Conservation (phyloP, 2,888 invertebrate species). For the Acleris holmiana region DNA sequence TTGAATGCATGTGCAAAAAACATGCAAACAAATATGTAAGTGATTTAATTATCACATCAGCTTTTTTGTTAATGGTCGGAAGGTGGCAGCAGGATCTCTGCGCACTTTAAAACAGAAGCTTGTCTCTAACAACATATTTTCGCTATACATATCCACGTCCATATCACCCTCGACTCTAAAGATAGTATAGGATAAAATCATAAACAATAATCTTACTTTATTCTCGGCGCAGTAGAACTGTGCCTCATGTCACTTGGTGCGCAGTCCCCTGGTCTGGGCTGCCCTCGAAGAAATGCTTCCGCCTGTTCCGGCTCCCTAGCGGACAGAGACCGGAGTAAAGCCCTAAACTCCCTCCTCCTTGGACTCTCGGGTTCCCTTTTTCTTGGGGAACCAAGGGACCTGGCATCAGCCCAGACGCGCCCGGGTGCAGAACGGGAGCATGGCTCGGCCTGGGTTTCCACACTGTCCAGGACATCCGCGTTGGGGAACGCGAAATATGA, state of each 20-base stretch:
- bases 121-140: no score
- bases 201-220: slow-evolving; percentile 61
- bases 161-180: no score
- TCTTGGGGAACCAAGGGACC: slow-evolving; percentile 69
- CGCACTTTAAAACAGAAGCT: no score
- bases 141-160: no score
- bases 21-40: no score
- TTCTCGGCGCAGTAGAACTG: slow-evolving; percentile 74
- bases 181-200: no score
- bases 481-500: slow-evolving; percentile 89
- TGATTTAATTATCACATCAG: no score
- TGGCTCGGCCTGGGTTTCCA: slow-evolving; percentile 71
- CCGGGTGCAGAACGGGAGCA: slow-evolving; percentile 88
- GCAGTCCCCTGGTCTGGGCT: slow-evolving; percentile 88
- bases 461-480: slow-evolving; percentile 71
- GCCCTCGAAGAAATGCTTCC: slow-evolving; percentile 87
- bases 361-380: slow-evolving; percentile 74
- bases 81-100: no score
- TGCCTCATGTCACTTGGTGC: slow-evolving; percentile 82
- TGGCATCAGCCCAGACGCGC: slow-evolving; percentile 81
- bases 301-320: slow-evolving; percentile 87
- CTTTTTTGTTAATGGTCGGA: no score
- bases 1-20: no score
- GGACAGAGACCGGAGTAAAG: slow-evolving; percentile 86
- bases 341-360: slow-evolving; percentile 82